Conservation (phyloP, 1,140 invertebrate genomes). For the Hesperophylax magnus region DNA sequence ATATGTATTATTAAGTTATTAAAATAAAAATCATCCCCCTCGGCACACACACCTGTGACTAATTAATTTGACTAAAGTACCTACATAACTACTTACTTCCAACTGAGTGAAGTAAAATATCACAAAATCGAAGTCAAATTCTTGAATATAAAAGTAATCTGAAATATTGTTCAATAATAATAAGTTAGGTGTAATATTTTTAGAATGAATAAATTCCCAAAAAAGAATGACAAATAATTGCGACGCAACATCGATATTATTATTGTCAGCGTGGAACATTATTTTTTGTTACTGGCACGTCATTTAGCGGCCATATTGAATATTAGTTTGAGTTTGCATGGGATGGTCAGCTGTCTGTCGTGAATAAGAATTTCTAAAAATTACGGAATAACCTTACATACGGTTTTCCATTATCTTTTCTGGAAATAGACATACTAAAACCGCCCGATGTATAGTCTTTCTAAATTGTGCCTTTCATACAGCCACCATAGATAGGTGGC, state of each 20-base stretch:
- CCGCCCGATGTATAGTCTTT: constrained; percentile 23
- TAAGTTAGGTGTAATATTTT: background rate
- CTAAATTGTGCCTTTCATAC: constrained; percentile 65
- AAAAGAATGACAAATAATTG: background rate
- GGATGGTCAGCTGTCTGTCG: constrained; percentile 70
- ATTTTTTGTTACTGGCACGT: constrained; percentile 45
- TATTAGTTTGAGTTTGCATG: constrained; percentile 66
- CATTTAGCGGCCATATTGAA: constrained; percentile 65
- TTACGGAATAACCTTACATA: constrained; percentile 12
- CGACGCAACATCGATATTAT: constrained; percentile 8
- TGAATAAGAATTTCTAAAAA: constrained; percentile 38
- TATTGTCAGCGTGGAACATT: constrained; percentile 29
- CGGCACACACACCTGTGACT: too few species aligned
- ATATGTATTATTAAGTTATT: too few species aligned
- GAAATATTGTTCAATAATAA: background rate
- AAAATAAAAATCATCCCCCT: too few species aligned
- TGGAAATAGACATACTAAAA: too few species aligned
- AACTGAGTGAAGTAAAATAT: background rate
- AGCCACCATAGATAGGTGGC: constrained; percentile 62
- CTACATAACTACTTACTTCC: background rate
- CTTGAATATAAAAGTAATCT: too few species aligned
- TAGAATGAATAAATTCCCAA: background rate
- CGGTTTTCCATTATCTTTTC: constrained; percentile 3
- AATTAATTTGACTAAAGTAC: background rate
- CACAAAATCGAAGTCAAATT: background rate